A percentile compares a stretch with the other conserved stretches of the same genome.
Evolutionary conservation across 2,888 invertebrate genomes (phyloP).

Genomic region (Dioctria linearis): DNA sequence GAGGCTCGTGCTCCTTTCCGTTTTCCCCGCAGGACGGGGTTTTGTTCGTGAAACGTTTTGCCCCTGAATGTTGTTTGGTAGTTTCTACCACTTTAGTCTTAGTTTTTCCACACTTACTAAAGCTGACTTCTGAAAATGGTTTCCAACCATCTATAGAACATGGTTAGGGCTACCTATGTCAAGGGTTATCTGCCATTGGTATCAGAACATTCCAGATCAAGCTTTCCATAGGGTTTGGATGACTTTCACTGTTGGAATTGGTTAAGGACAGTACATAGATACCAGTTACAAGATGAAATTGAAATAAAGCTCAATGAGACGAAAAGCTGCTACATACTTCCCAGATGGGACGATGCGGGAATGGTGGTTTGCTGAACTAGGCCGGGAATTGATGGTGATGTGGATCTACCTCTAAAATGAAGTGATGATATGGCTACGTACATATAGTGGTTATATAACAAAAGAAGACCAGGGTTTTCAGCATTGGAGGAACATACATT

Average conservation of each 20-base stretch:
- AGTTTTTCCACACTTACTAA: slow-evolving; percentile 11
- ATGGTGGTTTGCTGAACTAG: background rate
- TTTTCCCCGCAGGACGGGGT: background rate
- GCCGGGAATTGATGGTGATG: background rate
- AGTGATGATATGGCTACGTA: slow-evolving; percentile 1
- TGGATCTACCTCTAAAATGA: background rate
- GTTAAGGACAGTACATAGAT: slow-evolving; percentile 9
- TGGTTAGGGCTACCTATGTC: background rate
- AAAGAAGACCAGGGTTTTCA: background rate
- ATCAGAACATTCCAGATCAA: background rate
- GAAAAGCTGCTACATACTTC: background rate
- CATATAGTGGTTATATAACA: background rate
- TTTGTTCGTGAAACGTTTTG: background rate
- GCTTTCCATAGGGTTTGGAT: background rate
- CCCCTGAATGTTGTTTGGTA: background rate
- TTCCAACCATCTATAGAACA: background rate
- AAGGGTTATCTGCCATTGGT: background rate
- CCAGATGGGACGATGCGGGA: background rate
- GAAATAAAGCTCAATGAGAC: slow-evolving; percentile 22
- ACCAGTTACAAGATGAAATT: slow-evolving; percentile 19
- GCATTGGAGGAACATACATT: background rate
- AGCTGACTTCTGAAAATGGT: background rate
- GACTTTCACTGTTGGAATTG: background rate
- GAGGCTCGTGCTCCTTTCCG: background rate
- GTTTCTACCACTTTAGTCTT: background rate